These are phyloP conservation scores for Mus caroli DNA, from an alignment of 2,797 vertebrate genomes.

Conservation along the genomic window DNA sequence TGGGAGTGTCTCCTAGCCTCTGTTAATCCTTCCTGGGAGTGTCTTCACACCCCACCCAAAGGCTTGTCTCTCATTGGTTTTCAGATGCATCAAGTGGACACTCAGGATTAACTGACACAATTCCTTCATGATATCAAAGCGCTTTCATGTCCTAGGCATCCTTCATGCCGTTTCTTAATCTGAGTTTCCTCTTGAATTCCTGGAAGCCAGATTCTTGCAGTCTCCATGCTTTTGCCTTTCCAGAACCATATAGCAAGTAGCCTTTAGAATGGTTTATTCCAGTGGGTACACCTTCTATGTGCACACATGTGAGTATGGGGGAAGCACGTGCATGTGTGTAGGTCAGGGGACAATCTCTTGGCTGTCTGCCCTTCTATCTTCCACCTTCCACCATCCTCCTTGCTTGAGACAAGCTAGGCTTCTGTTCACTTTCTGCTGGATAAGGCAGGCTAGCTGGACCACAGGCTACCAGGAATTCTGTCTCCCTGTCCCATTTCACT, in stretches of 20 bases:
- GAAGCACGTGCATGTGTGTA: no score
- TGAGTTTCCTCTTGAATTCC: background rate
- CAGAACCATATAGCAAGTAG: background rate
- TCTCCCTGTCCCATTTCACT: background rate
- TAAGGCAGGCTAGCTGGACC: background rate
- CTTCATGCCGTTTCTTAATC: background rate
- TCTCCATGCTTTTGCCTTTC: background rate
- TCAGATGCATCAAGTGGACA: background rate
- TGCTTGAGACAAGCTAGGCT: background rate
- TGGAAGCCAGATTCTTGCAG: background rate
- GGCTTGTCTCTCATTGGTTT: background rate
- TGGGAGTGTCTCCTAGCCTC: background rate
- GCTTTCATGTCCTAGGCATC: background rate
- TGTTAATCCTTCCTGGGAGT: background rate
- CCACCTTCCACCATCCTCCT: background rate
- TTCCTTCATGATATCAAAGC: background rate
- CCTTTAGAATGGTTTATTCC: background rate
- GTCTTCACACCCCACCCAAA: background rate
- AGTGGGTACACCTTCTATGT: background rate
- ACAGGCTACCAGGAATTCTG: background rate
- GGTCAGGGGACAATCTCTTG: background rate
- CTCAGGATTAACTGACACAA: background rate
- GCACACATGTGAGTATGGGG: background rate
- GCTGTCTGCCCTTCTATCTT: no score
- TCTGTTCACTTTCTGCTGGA: background rate